Base-by-base conservation (phyloP, 2,113 vertebrate species). In the Carassius auratus region DNA sequence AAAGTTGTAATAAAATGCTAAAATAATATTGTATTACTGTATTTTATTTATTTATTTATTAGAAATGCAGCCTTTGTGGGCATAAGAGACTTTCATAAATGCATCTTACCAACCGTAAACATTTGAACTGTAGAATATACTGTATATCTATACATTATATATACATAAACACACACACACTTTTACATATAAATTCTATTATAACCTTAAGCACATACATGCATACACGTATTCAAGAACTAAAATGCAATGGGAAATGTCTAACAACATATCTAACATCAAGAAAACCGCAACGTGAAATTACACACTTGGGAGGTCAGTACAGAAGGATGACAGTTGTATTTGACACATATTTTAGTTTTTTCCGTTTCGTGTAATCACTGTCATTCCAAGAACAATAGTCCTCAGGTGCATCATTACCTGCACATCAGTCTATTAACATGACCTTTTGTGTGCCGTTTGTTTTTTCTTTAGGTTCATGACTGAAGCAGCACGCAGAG, bases 401-500 rank as follows among this genome's bases (percentile, higher is more conserved):
- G 48, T 30, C 48, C 14, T 55, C 48, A 76, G 74, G 48, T 12
- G 13, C 38, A 71, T 19, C 8, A 71, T 36, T 71, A 71, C 68
- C 36, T 50, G 80, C 15, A 19, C 64, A 48, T 73, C 10, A 50
- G 5, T 84, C 30, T 73, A n/a, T 71, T 68, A 57, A 62, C 8
- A 10, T 77, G 61, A 77, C 15, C 77, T 66, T 38, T 26, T 81
- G 14, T 75, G 79, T 55, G 59, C 0, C 8, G 8, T 48, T 48
- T 48, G 2, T 48, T 48, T 12, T 42, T 80, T 85, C 23, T 73
- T 42, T 59, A 99, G 98, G 89, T 99, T 99, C 94, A 98, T 99
- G 98, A 99, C 98, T 0, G 98, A 99, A 89, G 98, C 98, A 38
- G 97, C 97, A 48, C 97, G 98, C 87, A 95, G 98, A 74, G 98